phyloP scores from a whole-genome alignment of 2,888 invertebrate genomes.

The Hyposoter didymator region DNA sequence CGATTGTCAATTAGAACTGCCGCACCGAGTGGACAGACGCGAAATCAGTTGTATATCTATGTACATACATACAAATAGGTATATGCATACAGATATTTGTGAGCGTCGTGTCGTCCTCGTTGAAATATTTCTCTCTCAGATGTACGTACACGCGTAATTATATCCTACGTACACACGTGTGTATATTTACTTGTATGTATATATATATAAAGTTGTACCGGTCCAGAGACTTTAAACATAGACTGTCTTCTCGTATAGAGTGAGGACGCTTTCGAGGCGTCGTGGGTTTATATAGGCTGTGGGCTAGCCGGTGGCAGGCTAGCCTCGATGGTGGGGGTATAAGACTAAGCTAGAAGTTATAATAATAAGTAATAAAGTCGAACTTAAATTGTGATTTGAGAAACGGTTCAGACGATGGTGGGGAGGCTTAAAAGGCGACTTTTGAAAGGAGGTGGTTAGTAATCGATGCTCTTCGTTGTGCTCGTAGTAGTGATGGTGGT shows the following conservation, averaged over 20 bases:
- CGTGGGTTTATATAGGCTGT: constrained; percentile 82
- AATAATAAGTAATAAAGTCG: constrained; percentile 76
- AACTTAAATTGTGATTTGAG: constrained; percentile 74
- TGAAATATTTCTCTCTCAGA: constrained; percentile 38
- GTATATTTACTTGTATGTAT: constrained; percentile 22
- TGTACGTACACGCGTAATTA: constrained; percentile 45
- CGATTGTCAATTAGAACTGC: constrained; percentile 66
- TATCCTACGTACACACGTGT: constrained; percentile 29
- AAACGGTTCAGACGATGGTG: constrained; percentile 54
- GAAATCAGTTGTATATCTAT: constrained; percentile 45
- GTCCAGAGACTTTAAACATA: constrained; percentile 78
- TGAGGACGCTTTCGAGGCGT: constrained; percentile 80
- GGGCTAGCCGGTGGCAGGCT: constrained; percentile 75
- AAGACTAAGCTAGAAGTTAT: constrained; percentile 77
- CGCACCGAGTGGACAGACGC: constrained; percentile 61
- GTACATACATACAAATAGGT: constrained; percentile 17
- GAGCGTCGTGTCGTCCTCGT: constrained; percentile 24
- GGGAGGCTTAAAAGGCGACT: constrained; percentile 55
- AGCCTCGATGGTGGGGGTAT: constrained; percentile 72
- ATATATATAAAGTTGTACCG: constrained; percentile 67
- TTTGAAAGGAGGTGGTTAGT: constrained; percentile 59
- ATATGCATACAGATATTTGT: constrained; percentile 33
- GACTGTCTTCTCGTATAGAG: constrained; percentile 81
- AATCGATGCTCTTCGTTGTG: constrained; percentile 35
- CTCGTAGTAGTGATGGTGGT: constrained; percentile 9